Evolutionary conservation across 2,797 vertebrate genomes (phyloP), one percentile per base, ranked within the genome.

Genomic region (Gymnodraco acuticeps): DNA sequence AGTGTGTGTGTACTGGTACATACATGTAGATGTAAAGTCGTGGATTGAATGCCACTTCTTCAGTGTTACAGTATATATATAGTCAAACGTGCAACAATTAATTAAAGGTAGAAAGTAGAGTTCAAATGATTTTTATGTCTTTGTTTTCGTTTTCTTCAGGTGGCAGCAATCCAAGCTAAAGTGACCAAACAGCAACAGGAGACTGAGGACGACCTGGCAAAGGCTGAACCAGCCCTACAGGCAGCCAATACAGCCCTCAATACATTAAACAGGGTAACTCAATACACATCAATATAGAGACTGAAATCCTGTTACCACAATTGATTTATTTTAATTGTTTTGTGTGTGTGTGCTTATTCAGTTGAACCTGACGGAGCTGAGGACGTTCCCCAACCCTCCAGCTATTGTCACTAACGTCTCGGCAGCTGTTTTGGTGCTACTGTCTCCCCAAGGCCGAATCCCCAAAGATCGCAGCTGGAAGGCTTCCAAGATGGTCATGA

Each of bases 391-490:
- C 53, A 94, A 95, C 88, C 94, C 95, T 54, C 92, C 94, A 7
- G 59, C 82, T 41, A 92, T 92, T 50, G 90, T 94, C 61, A 93
- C 80, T 47, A 94, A 92, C 3, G 94, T 93, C 64, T 93, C 76
- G 5, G 83, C 93, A 51, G 94, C 94, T 50, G 93, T 90, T 6
- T 45, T 91, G 41, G 93, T 93, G 16, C 94, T 96, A 38, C 67
- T 95, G 54, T 84, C 89, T 87, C 94, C 94, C 0, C 73, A 83
- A 33, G 88, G 89, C 1, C 92, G 93, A 65, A 93, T 93, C 73
- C 94, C 93, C 20, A 95, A 96, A 91, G 94, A 96, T 71, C 89
- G 94, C 77, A 95, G 84, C 82, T 96, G 94, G 94, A 96, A 96
- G 91, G 94, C 92, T 5, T 86, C 89, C 86, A 96, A 96, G 85